Evolutionary conservation across 2,113 vertebrate genomes (phyloP), one percentile per base, ranked within the genome.

Genomic region (Syngnathus typhle): DNA sequence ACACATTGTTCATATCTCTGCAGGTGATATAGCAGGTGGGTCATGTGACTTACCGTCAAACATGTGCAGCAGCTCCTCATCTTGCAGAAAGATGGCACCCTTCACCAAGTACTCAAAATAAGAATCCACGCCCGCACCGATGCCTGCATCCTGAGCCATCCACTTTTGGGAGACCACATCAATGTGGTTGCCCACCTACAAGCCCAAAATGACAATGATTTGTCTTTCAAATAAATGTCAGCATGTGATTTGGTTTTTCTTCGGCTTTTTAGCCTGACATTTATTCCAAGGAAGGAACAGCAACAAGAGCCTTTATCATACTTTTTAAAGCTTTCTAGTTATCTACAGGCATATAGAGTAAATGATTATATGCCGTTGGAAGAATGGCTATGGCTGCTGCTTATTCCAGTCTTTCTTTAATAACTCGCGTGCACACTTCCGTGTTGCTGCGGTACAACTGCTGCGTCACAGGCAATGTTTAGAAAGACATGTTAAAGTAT

Each of bases 81-180:
- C 96, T 81, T 98, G 95, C 77, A 99, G 91, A 51, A 99, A 84
- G 66, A 99, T 94, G 78, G 96, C 94, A 74, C 96, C 97, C 88
- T 99, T 99, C 8, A 98, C 95, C 71, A 99, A 91, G 72, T 99
- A 99, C 63, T 99, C 97, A 72, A 98, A 96, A 83, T 98, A 99
- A 0, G 97, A 99, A 74, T 99, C 97, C 67, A 98, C 93, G 0
- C 96, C 97, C 0, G 97, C 97, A 7, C 97, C 97, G 0, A 98
- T 98, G 1, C 97, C 97, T 0, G 97, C 92, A 7, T 99, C 97
- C 65, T 99, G 96, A 37, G 97, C 97, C 44, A 99, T 94, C 97
- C 97, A 99, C 82, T 98, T 98, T 83, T 92, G 93, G 41, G 94
- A 94, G 81, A 96, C 60, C 46, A 99, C 91, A 76, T 99, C 94